A percentile compares a stretch with the other conserved stretches of the same genome.
phyloP scores from a whole-genome alignment of 2,113 vertebrate species.

The Pseudorhombus dupliciocellatus region DNA sequence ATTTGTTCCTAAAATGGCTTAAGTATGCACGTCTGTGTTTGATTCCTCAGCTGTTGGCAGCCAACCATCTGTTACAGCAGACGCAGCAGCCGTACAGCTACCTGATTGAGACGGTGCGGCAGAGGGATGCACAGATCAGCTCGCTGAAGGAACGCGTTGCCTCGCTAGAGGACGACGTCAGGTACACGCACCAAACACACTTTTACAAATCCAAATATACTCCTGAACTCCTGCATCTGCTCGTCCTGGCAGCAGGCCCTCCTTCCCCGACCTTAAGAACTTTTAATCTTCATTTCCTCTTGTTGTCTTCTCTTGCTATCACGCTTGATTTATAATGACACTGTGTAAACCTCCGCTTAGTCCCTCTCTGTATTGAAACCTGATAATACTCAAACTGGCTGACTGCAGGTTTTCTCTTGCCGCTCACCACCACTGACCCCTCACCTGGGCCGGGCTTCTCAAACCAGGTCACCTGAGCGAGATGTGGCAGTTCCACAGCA shows the following conservation, averaged over 20 bases:
- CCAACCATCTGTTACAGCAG: conserved; percentile 89
- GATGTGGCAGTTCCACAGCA: background rate
- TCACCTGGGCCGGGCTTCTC: conserved; percentile 33
- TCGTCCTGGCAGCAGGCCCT: conserved; percentile 10
- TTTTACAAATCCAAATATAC: background rate
- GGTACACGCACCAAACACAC: conserved; percentile 76
- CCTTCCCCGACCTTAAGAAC: background rate
- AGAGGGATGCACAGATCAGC: conserved; percentile 89
- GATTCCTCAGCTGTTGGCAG: conserved; percentile 83
- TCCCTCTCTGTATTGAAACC: conserved; percentile 19
- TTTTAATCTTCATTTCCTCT: conserved; percentile 4
- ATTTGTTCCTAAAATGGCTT: background rate
- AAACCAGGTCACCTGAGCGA: background rate
- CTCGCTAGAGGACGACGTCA: conserved; percentile 88
- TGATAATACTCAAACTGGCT: conserved; percentile 58
- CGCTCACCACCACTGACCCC: conserved; percentile 23
- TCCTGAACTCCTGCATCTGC: background rate
- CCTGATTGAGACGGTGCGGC: conserved; percentile 90
- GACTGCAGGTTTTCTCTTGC: conserved; percentile 68
- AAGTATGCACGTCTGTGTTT: conserved; percentile 23
- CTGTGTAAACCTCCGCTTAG: conserved; percentile 5
- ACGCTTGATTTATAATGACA: background rate
- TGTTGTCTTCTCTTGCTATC: conserved; percentile 16
- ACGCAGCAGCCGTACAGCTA: conserved; percentile 94
- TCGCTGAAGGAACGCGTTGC: conserved; percentile 81